phyloP scores from a whole-genome alignment of 1,140 invertebrate species.

The Mesaphorura yosii region DNA sequence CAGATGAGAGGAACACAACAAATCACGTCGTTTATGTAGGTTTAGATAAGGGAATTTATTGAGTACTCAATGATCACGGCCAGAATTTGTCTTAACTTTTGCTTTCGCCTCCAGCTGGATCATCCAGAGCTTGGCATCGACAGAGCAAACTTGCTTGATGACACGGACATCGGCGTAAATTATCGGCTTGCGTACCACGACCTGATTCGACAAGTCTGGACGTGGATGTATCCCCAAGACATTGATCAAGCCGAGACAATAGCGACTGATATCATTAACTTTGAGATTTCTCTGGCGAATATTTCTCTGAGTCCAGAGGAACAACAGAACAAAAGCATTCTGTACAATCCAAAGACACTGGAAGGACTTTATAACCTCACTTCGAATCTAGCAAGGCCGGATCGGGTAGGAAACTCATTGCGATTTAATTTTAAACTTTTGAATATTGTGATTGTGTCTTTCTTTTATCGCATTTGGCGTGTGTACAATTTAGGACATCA shows the following conservation, averaged over 20 bases:
- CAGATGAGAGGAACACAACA: slow-evolving; percentile 24
- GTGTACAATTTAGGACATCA: neutral
- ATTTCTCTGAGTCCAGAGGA: slow-evolving; percentile 4
- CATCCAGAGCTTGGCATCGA: slow-evolving; percentile 19
- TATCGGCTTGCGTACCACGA: neutral
- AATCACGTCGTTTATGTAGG: slow-evolving; percentile 26
- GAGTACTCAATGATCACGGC: slow-evolving; percentile 7
- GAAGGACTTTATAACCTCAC: neutral
- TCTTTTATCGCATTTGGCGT: too few species aligned
- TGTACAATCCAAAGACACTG: slow-evolving; percentile 14
- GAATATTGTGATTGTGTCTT: too few species aligned
- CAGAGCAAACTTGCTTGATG: neutral
- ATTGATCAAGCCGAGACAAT: neutral
- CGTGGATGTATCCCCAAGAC: slow-evolving; percentile 13
- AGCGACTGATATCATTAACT: slow-evolving; percentile 6
- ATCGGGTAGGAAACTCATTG: too few species aligned
- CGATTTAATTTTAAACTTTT: too few species aligned
- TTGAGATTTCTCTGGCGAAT: slow-evolving; percentile 8
- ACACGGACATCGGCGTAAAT: neutral
- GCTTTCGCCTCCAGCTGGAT: slow-evolving; percentile 16
- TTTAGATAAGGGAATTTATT: neutral
- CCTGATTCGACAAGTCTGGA: slow-evolving; percentile 19
- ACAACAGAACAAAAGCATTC: neutral
- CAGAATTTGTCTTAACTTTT: slow-evolving; percentile 4
- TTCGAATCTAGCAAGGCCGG: too few species aligned